Evolutionary conservation across 2,888 invertebrate genomes (phyloP).

Genomic region (Hirudinaria manillensis): DNA sequence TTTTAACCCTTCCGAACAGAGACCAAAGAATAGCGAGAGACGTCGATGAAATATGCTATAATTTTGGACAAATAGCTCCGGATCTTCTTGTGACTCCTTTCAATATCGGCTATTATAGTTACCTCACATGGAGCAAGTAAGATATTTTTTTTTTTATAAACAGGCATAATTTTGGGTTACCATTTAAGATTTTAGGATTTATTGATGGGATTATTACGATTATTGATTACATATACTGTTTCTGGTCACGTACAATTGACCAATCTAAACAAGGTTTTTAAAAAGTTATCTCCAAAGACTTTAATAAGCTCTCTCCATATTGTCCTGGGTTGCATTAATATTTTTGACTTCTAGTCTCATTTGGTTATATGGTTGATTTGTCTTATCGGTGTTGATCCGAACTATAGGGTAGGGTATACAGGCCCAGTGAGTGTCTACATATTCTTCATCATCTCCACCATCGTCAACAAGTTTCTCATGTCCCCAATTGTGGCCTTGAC

Average conservation of each 20-base stretch:
- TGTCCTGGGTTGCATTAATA: too few relatives aligned
- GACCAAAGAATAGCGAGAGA: slow-evolving; percentile 61
- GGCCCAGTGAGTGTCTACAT: slow-evolving; percentile 58
- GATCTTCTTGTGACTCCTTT: slow-evolving; percentile 57
- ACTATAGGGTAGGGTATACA: slow-evolving; percentile 57
- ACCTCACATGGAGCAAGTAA: slow-evolving; percentile 56
- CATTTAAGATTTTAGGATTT: too few relatives aligned
- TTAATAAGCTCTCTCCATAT: too few relatives aligned
- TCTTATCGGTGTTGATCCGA: background rate
- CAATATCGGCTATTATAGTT: slow-evolving; percentile 59
- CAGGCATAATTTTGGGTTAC: too few relatives aligned
- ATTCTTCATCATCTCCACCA: slow-evolving; percentile 58
- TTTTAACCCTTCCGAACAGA: slow-evolving; percentile 45
- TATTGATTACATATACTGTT: too few relatives aligned
- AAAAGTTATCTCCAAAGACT: too few relatives aligned
- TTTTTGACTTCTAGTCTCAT: background rate
- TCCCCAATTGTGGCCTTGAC: slow-evolving; percentile 58
- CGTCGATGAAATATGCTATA: slow-evolving; percentile 56
- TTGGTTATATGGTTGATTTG: background rate
- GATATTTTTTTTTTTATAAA: too few relatives aligned
- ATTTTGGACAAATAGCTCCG: slow-evolving; percentile 55
- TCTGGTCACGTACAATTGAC: too few relatives aligned
- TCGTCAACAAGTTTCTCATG: slow-evolving; percentile 59
- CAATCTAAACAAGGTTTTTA: too few relatives aligned
- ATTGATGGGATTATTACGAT: too few relatives aligned